Percentiles rank a stretch among this genome's conserved stretches.
phyloP scores from a whole-genome alignment of 2,113 vertebrate genomes.

The Leuciscus idus region DNA sequence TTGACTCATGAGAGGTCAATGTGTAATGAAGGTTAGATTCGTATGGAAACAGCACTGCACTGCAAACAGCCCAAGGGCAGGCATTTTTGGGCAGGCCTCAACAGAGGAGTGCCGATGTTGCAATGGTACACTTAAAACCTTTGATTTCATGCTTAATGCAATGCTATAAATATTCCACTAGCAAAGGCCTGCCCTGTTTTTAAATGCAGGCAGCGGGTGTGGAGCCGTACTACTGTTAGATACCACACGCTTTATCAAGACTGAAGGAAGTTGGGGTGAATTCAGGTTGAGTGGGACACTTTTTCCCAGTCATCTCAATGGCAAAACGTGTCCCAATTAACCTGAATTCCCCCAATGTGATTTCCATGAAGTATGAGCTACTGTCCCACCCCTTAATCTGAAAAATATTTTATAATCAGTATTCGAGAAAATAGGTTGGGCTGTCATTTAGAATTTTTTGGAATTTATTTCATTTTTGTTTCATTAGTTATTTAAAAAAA shows the following conservation, averaged over 20 bases:
- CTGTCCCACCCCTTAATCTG: not conserved
- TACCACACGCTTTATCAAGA: constrained; percentile 56
- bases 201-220: constrained; percentile 64
- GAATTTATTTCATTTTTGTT: not conserved
- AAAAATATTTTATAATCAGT: not conserved
- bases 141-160: constrained; percentile 79
- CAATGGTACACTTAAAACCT: constrained; percentile 75
- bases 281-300: too few relatives aligned
- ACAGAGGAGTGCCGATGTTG: constrained; percentile 75
- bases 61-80: constrained; percentile 69
- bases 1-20: constrained; percentile 55
- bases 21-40: constrained; percentile 63
- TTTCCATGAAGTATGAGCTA: constrained; percentile 55
- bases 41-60: constrained; percentile 49
- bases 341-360: constrained; percentile 29
- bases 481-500: not conserved
- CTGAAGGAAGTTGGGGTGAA: not conserved
- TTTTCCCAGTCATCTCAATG: too few relatives aligned
- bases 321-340: too few relatives aligned
- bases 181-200: constrained; percentile 73
- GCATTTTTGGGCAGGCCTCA: constrained; percentile 80
- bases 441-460: not conserved
- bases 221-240: constrained; percentile 71
- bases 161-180: constrained; percentile 80
- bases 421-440: not conserved